Evolutionary conservation across 2,797 vertebrate genomes (phyloP), one percentile per base, ranked within the genome.

Genomic region (Gallirallus australis): DNA sequence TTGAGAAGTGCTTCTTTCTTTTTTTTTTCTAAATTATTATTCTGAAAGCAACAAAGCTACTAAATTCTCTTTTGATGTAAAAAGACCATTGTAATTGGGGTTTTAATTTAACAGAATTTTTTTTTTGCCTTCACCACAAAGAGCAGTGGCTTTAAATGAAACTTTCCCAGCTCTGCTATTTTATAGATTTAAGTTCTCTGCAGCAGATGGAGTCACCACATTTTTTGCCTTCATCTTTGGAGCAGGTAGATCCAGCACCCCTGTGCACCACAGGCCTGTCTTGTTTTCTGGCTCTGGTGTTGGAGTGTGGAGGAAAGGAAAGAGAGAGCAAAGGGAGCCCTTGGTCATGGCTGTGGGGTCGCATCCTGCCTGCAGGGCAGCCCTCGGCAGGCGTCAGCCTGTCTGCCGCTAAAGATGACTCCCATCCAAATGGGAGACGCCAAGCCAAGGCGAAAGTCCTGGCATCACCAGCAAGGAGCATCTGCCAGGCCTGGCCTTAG

Each of bases 11-110:
- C 47, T 85, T 82, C 17, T 81, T 90, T 87, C 72, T n/a, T 82
- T 82, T 12, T 80, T 90, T 83, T 80, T 35, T 45, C 9, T 45
- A 45, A 42, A 23, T 56, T 92, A 54, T 89, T 92, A 40, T 57
- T 93, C 86, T 95, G 86, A 71, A 94, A 95, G 70, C 66, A 93
- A 91, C 25, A 79, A 94, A 96, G 71, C 76, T 47, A 48, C 69
- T 81, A 12, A 19, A 24, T 77, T 87, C 30, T 81, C 40, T 82
- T 97, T 97, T 94, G 90, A 88, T 95, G 82, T 94, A 35, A 69
- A 77, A 82, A 83, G 54, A 50, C 33, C 60, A 79, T 87, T 89
- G 37, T 91, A 82, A 82, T 35, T 3, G 2, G 28, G 53, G 50
- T 11, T 79, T 96, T 94, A 4, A 1, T 87, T 89, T 75, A 77